A percentile compares a stretch with the other conserved stretches of the same genome.
Evolutionary conservation across 2,797 vertebrate genomes (phyloP).

Genomic region (Allobates femoralis): DNA sequence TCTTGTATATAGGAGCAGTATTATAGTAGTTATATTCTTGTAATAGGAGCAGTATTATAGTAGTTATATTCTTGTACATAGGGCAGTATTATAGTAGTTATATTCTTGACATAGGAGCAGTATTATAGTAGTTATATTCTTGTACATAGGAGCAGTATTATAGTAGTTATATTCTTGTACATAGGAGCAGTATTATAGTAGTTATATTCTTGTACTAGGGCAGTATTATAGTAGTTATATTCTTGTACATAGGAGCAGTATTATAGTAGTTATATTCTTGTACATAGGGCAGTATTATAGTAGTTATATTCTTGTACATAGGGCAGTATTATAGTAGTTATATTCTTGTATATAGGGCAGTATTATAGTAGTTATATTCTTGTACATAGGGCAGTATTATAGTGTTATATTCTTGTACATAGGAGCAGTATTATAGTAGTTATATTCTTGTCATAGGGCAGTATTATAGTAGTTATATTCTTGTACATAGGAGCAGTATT

Average conservation of each 20-base stretch:
- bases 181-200: not conserved
- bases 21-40: too few species aligned
- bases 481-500: not conserved
- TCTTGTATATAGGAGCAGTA: too few species aligned
- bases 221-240: conserved; percentile 5
- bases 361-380: conserved; percentile 10
- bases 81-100: too few species aligned
- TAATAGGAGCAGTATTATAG: too few species aligned
- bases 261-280: conserved; percentile 13
- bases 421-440: not conserved
- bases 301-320: not conserved
- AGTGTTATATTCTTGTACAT: conserved; percentile 5
- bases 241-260: not conserved
- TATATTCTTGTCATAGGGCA: not conserved
- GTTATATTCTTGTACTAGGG: conserved; percentile 1
- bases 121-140: too few species aligned
- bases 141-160: too few species aligned
- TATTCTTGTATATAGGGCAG: not conserved
- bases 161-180: too few species aligned
- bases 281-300: not conserved
- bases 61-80: too few species aligned
- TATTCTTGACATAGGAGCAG: too few species aligned
- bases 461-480: conserved; percentile 7
- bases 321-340: conserved; percentile 8
- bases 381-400: conserved; percentile 5